Conservation (phyloP, 2,888 invertebrate genomes). For the Chrysopilus asiliformis region DNA sequence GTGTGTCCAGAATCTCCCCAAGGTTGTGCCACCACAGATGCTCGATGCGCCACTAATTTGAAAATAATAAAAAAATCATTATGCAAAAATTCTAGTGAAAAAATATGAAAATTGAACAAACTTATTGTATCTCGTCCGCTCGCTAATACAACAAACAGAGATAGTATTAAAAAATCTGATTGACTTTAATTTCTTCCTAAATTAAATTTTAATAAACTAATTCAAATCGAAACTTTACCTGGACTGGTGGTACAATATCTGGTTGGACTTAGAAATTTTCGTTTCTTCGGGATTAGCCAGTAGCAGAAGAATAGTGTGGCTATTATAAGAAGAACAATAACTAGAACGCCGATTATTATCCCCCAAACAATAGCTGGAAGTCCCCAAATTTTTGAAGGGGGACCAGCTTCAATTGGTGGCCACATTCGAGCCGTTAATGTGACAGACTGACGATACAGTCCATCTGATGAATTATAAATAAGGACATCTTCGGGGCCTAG, state of each 20-base stretch:
- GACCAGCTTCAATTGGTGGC: conserved; percentile 20
- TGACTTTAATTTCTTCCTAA: too few species aligned
- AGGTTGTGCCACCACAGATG: conserved; percentile 12
- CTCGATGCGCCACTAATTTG: conserved; percentile 13
- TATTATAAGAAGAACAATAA: conserved; percentile 14
- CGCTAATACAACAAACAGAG: conserved; percentile 5
- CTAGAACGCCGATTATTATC: conserved; percentile 14
- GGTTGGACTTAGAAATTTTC: conserved; percentile 16
- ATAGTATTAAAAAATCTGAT: neutral
- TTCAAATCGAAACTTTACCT: conserved; percentile 7
- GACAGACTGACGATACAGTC: conserved; percentile 28
- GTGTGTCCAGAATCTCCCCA: conserved; percentile 12
- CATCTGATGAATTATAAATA: conserved; percentile 15
- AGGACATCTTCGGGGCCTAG: conserved; percentile 17
- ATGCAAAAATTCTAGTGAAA: neutral
- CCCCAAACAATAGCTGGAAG: conserved; percentile 17
- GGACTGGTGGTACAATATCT: conserved; percentile 14
- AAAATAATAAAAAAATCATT: neutral
- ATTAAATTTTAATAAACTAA: neutral
- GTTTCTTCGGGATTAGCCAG: conserved; percentile 16
- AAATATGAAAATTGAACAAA: conserved; percentile 3
- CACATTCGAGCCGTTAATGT: conserved; percentile 32
- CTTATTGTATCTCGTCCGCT: conserved; percentile 13
- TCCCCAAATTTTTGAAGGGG: conserved; percentile 17
- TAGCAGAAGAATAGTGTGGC: conserved; percentile 16